phyloP scores from a whole-genome alignment of 1,140 invertebrate species.

The Medauroidea extradentata region DNA sequence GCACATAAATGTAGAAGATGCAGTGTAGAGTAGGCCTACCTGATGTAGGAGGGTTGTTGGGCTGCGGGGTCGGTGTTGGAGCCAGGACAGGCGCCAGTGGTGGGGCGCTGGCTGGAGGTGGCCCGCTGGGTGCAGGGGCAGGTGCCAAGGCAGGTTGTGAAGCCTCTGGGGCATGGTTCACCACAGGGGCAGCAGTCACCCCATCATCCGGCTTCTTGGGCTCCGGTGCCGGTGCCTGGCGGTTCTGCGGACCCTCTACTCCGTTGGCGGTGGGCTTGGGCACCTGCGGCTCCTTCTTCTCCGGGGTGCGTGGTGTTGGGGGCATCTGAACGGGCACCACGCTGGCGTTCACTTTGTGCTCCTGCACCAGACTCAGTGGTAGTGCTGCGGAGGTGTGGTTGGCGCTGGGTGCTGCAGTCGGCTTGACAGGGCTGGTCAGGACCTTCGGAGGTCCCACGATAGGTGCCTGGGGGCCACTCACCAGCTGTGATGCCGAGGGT shows the following conservation, averaged over 20 bases:
- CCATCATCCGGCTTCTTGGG: slow-evolving; percentile 6
- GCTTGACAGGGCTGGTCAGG: neutral
- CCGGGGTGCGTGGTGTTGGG: neutral
- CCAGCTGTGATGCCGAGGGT: neutral
- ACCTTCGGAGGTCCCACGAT: neutral
- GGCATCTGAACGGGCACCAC: neutral
- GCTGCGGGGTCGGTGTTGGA: neutral
- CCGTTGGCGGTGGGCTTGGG: slow-evolving; percentile 13
- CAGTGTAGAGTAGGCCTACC: neutral
- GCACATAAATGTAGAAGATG: neutral
- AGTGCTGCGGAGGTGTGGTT: slow-evolving; percentile 10
- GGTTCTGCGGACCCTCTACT: slow-evolving; percentile 5
- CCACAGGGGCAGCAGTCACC: neutral
- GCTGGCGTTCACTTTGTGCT: slow-evolving; percentile 29
- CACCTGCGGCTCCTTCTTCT: neutral
- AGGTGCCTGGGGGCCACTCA: neutral
- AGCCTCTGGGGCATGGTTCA: neutral
- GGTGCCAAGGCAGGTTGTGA: neutral
- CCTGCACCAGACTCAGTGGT: slow-evolving; percentile 45
- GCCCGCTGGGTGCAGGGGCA: neutral
- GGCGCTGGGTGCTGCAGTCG: neutral
- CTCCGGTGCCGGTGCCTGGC: neutral
- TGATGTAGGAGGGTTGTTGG: neutral
- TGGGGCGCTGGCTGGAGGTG: neutral
- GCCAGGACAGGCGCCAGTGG: too few species aligned